Base-by-base conservation (phyloP, 1,140 invertebrate genomes). In the Bombus impatiens region DNA sequence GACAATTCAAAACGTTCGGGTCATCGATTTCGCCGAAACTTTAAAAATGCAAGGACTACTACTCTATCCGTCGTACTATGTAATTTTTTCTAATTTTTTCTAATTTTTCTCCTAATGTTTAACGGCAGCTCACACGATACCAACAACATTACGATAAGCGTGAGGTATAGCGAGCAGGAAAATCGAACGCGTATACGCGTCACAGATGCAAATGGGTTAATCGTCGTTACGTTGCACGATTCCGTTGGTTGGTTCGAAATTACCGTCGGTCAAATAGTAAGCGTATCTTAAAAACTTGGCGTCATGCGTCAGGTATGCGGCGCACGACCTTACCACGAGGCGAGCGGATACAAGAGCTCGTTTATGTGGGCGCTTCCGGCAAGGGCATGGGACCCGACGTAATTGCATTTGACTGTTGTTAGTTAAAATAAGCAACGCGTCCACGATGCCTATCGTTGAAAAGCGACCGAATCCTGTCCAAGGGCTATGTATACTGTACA, bases 311-410 rank as follows among this genome's bases (percentile, higher is more conserved):
- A 85, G 77, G 83, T 80, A 85, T 85, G 83, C 77, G 32, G 62
- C 78, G 44, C 78, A 32, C 22, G 35, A 78, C 40, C 83, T 80
- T 85, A 68, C 65, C n/a, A n/a, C 79, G 47, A 25, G 57, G n/a
- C n/a, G 47, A 79, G 32, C 83, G 53, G 83, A 72, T 70, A 80
- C 83, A 53, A 79, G 83, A 40, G 67, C 83, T 84, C 77, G 83
- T 86, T 78, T 86, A 86, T 82, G 84, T 82, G 79, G 84, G 78
- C 84, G 84, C 84, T 86, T 86, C 84, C 84, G 84, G 84, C 84
- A 86, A 86, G 79, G 84, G 78, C 84, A 82, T 44, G 79, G 78
- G 84, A 53, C 59, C 72, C 42, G 78, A 59, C 82, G 84, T 86
- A 86, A 86, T 86, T 86, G 79, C 84, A 57, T 86, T 86, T 72